These are phyloP conservation scores for Hippopotamyrus pictus DNA, from an alignment of 2,797 vertebrate species.

Conservation along the genomic window DNA sequence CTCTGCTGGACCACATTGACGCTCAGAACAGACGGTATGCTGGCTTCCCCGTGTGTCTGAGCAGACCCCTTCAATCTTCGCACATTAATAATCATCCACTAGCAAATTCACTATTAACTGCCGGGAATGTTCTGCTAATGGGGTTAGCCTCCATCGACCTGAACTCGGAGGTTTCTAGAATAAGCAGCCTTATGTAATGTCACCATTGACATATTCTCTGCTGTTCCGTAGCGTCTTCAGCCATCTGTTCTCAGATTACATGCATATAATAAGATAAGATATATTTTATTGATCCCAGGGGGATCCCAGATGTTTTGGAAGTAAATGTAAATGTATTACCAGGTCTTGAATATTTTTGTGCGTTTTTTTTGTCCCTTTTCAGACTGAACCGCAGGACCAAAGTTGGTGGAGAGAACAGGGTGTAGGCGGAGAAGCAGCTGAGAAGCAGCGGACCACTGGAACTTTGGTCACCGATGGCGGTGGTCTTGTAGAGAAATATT, in stretches of 20 bases:
- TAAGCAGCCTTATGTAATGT: background rate
- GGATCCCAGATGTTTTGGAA: background rate
- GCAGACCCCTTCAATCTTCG: background rate
- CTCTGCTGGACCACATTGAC: slow-evolving; percentile 81
- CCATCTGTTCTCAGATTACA: slow-evolving; percentile 32
- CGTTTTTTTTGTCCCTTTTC: slow-evolving; percentile 25
- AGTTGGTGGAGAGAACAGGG: slow-evolving; percentile 87
- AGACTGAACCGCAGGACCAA: slow-evolving; percentile 82
- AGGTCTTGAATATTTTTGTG: slow-evolving; percentile 31
- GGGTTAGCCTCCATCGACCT: background rate
- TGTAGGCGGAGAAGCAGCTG: slow-evolving; percentile 62
- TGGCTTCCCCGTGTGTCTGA: background rate
- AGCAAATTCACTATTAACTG: background rate
- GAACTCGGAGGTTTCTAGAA: background rate
- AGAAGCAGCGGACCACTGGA: slow-evolving; percentile 52
- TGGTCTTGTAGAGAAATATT: slow-evolving; percentile 84
- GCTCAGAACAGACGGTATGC: slow-evolving; percentile 77
- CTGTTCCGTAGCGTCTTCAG: background rate
- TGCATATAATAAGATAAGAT: background rate
- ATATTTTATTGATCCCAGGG: background rate
- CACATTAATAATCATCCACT: background rate
- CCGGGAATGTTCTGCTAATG: background rate
- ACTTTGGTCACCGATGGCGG: slow-evolving; percentile 79
- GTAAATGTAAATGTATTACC: background rate
- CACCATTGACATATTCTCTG: background rate